Evolutionary conservation across 2,113 vertebrate species (phyloP).

Genomic region (Trogon surrucura): DNA sequence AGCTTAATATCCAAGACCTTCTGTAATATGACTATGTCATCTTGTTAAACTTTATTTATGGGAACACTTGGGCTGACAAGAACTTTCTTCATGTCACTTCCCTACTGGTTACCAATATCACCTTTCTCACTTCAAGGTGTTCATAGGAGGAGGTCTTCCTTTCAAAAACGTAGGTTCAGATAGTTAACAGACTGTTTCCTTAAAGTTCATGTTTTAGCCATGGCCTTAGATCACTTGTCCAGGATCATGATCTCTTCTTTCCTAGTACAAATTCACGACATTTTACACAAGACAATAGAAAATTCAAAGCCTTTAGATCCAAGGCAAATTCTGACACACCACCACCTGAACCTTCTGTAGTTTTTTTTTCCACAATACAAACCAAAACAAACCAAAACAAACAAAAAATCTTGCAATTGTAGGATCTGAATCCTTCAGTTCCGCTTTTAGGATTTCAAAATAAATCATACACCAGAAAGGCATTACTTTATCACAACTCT

Average conservation of each 20-base stretch:
- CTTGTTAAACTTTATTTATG: constrained; percentile 84
- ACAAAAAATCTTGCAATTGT: not conserved
- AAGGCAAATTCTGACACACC: not conserved
- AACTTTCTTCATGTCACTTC: constrained; percentile 33
- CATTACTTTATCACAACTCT: not conserved
- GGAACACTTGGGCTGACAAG: constrained; percentile 57
- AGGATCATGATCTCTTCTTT: not conserved
- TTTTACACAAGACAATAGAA: not conserved
- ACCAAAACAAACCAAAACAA: not conserved
- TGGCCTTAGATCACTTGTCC: not conserved
- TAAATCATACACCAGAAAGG: not conserved
- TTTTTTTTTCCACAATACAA: not conserved
- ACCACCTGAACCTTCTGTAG: not conserved
- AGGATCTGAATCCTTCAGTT: not conserved
- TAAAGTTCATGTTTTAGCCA: not conserved
- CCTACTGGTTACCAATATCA: constrained; percentile 58
- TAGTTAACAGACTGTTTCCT: constrained; percentile 3
- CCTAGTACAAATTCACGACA: not conserved
- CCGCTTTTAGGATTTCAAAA: not conserved
- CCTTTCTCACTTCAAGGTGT: constrained; percentile 42
- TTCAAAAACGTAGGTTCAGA: constrained; percentile 33
- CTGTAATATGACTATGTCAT: constrained; percentile 79
- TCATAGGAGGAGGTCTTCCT: constrained; percentile 33
- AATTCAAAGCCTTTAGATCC: not conserved
- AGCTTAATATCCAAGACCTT: constrained; percentile 75